These are phyloP conservation scores for Etheostoma spectabile DNA, from an alignment of 2,113 vertebrate species.

Conservation along the genomic window DNA sequence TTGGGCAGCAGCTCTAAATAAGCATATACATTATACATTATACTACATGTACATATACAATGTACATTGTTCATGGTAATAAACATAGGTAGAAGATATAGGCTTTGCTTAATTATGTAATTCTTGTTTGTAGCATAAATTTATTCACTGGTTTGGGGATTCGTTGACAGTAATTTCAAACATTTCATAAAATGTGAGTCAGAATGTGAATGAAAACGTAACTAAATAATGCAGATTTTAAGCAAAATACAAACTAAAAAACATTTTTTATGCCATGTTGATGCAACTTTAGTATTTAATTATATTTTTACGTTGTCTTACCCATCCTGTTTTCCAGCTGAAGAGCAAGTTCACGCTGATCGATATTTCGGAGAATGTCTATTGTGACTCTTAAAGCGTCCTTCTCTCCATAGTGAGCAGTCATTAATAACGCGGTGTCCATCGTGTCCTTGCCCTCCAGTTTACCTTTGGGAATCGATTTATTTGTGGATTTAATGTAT, in stretches of 20 bases:
- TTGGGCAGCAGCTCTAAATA: no score
- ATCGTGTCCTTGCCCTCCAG: constrained; percentile 20
- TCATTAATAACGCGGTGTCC: constrained; percentile 2
- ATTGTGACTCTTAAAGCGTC: neutral
- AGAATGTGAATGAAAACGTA: neutral
- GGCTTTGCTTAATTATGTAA: neutral
- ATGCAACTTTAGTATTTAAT: neutral
- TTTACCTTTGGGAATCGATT: neutral
- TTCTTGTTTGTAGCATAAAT: neutral
- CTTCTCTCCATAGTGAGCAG: neutral
- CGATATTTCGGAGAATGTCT: constrained; percentile 8
- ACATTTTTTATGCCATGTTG: neutral
- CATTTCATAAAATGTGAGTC: neutral
- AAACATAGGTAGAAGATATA: no score
- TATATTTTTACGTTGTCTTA: constrained; percentile 21
- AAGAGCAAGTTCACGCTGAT: accelerated
- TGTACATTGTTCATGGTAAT: no score
- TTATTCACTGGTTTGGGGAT: neutral
- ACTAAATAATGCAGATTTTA: neutral
- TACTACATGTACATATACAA: no score
- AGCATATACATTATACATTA: no score
- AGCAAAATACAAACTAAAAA: neutral
- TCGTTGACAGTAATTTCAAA: neutral
- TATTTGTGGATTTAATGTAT: accelerated
- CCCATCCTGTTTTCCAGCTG: constrained; percentile 6